These are phyloP conservation scores for Helostoma temminkii DNA, from an alignment of 2,797 vertebrate genomes.

Conservation along the genomic window DNA sequence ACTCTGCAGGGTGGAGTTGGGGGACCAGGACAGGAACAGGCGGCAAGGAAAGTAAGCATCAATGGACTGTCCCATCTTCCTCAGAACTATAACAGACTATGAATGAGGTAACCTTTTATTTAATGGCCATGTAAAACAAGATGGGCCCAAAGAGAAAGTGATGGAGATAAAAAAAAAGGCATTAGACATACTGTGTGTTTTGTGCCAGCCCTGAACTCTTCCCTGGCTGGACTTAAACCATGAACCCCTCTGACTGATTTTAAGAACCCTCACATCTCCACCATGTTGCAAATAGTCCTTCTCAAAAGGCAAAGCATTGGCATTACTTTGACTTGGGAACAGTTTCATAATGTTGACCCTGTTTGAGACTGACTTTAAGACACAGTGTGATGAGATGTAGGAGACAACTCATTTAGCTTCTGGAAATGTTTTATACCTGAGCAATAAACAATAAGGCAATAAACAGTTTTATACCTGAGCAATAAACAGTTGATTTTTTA, in stretches of 20 bases:
- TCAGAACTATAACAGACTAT: constrained; percentile 74
- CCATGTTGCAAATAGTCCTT: not conserved
- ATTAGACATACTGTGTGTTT: too few relatives aligned
- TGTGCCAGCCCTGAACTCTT: not conserved
- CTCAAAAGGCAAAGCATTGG: not conserved
- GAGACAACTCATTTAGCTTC: not conserved
- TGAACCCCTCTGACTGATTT: too few relatives aligned
- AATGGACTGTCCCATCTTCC: constrained; percentile 80
- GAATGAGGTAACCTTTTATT: constrained; percentile 8
- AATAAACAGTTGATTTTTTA: too few relatives aligned
- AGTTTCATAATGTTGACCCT: too few relatives aligned
- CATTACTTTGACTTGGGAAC: not conserved
- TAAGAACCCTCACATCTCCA: not conserved
- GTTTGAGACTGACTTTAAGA: not conserved
- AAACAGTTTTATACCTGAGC: not conserved
- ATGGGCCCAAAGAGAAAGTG: not conserved
- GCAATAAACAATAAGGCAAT: too few relatives aligned
- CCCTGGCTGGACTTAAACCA: not conserved
- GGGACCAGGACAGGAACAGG: constrained; percentile 64
- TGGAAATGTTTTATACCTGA: not conserved
- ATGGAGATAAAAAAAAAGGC: not conserved
- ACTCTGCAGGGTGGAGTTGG: constrained; percentile 80
- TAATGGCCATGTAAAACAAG: not conserved
- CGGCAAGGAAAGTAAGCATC: constrained; percentile 80
- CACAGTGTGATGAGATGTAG: not conserved